phyloP scores from a whole-genome alignment of 2,797 vertebrate genomes.

The Taeniopygia guttata region DNA sequence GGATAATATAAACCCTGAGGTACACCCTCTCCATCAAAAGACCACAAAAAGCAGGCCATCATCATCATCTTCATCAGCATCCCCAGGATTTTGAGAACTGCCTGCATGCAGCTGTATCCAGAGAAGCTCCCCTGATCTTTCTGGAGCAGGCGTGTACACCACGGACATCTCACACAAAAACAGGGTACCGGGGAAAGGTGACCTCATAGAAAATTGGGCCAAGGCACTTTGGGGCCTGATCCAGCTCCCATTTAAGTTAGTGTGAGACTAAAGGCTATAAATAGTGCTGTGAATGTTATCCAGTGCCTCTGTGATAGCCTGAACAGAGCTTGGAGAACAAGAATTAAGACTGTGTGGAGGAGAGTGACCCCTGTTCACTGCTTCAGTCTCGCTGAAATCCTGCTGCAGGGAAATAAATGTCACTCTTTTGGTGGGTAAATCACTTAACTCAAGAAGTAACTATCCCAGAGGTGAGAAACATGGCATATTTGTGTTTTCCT shows the following conservation, averaged over 20 bases:
- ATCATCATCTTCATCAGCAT: neutral
- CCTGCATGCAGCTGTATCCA: neutral
- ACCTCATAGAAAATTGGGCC: conserved; percentile 58
- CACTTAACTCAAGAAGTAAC: neutral
- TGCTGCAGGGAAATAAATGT: neutral
- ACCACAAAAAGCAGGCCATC: neutral
- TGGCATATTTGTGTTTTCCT: neutral
- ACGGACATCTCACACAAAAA: neutral
- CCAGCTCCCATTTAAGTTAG: conserved; percentile 56
- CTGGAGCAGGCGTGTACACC: neutral
- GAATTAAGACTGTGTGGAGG: neutral
- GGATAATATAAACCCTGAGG: neutral
- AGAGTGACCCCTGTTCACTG: neutral
- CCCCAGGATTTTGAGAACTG: neutral
- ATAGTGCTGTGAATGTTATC: conserved; percentile 50
- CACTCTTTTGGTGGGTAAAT: neutral
- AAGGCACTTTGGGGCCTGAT: conserved; percentile 67
- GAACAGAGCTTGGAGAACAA: neutral
- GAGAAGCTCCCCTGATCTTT: neutral
- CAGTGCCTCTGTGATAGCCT: conserved; percentile 42
- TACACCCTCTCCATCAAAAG: neutral
- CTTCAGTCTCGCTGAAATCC: neutral
- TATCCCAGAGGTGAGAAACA: neutral
- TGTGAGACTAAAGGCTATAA: conserved; percentile 52
- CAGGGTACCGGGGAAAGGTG: conserved; percentile 22